Evolutionary conservation across 2,113 vertebrate species (phyloP).

Genomic region (Epinephelus moara): DNA sequence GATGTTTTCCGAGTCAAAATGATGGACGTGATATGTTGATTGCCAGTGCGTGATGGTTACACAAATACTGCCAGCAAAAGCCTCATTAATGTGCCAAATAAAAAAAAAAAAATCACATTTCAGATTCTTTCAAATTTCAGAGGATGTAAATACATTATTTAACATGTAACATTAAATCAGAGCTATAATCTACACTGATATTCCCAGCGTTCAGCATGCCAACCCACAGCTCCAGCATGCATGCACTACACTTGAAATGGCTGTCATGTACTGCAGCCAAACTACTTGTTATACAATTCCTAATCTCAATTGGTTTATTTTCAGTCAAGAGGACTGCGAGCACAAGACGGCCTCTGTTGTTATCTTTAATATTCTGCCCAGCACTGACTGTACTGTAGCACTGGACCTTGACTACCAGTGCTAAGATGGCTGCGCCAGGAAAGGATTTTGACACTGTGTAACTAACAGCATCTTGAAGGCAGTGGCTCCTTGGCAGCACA

Average conservation of each 20-base stretch:
- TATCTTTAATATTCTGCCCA: constrained; percentile 12
- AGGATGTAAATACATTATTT: neutral
- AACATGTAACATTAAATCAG: constrained; percentile 11
- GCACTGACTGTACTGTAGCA: constrained; percentile 19
- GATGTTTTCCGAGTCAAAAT: constrained; percentile 15
- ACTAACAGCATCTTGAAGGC: constrained; percentile 43
- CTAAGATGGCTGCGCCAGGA: constrained; percentile 30
- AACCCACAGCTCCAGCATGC: neutral
- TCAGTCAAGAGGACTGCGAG: constrained; percentile 20
- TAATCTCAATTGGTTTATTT: constrained; percentile 20
- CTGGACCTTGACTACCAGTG: constrained; percentile 38
- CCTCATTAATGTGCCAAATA: constrained; percentile 4
- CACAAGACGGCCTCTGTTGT: constrained; percentile 7
- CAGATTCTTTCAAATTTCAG: constrained; percentile 1
- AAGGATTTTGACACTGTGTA: constrained; percentile 39
- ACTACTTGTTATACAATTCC: neutral
- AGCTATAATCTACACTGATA: neutral
- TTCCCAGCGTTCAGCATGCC: neutral
- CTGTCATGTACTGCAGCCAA: constrained; percentile 6
- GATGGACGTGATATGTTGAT: constrained; percentile 10
- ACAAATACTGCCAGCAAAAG: neutral
- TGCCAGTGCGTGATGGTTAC: neutral
- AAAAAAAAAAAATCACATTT: constrained; percentile 16
- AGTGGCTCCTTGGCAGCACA: constrained; percentile 33
- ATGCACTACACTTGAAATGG: neutral